Evolutionary conservation across 2,797 vertebrate genomes (phyloP).

Genomic region (Anniella stebbinsi): DNA sequence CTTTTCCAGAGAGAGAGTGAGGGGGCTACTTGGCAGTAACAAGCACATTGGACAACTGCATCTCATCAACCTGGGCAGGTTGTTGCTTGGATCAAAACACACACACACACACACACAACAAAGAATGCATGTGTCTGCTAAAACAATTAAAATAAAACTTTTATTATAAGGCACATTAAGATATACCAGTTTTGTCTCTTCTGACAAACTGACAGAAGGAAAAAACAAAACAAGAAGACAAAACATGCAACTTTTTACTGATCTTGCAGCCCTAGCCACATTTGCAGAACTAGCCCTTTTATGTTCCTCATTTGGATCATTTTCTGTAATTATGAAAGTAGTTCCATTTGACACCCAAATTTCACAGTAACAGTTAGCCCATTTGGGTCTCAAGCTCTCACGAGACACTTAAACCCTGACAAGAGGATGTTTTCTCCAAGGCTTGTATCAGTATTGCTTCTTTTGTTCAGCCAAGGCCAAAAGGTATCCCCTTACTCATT

Average conservation of each 20-base stretch:
- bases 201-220: not conserved
- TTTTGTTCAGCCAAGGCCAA: conserved; percentile 28
- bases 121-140: not conserved
- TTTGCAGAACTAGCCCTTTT: not conserved
- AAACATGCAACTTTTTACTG: not conserved
- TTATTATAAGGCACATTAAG: not conserved
- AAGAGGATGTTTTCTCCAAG: conserved; percentile 8
- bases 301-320: not conserved
- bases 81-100: not conserved
- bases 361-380: not conserved
- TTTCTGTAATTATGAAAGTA: not conserved
- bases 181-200: not conserved
- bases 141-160: not conserved
- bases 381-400: not conserved
- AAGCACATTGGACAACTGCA: too few species aligned
- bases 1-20: too few species aligned
- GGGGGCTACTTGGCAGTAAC: too few species aligned
- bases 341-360: not conserved
- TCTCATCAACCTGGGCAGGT: not conserved
- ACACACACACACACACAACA: too few species aligned
- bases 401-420: not conserved
- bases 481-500: conserved; percentile 64
- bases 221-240: not conserved
- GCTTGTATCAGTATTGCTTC: conserved; percentile 6
- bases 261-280: not conserved